A percentile compares a stretch with the other conserved stretches of the same genome.
These are phyloP conservation scores for Otis tarda DNA, from an alignment of 2,113 vertebrate species.

Conservation along the genomic window DNA sequence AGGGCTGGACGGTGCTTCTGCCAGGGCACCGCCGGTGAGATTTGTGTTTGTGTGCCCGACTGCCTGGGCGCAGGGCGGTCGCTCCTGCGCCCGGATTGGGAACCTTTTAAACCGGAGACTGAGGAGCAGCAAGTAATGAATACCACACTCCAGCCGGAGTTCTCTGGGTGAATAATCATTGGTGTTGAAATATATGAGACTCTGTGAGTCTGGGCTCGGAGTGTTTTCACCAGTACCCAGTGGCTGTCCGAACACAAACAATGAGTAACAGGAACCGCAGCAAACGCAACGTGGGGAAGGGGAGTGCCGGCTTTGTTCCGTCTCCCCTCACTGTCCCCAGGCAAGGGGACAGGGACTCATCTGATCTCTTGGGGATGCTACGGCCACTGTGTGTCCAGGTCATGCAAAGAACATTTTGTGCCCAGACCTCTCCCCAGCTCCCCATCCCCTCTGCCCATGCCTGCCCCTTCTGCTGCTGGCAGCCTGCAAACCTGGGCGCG, in stretches of 20 bases:
- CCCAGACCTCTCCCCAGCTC: accelerated
- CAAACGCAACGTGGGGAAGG: background rate
- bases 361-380: accelerated
- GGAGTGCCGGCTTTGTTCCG: background rate
- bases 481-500: accelerated
- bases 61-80: background rate
- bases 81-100: background rate
- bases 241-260: background rate
- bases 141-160: background rate
- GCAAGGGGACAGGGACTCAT: background rate
- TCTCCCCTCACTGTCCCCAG: background rate
- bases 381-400: accelerated
- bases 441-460: background rate
- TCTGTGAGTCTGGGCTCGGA: background rate
- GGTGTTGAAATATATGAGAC: background rate
- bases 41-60: background rate
- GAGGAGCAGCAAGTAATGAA: conserved; percentile 2
- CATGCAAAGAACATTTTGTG: background rate
- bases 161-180: background rate
- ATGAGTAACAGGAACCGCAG: background rate
- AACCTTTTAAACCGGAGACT: background rate
- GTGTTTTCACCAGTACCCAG: background rate
- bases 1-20: background rate
- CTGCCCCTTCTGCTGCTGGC: background rate
- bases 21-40: background rate